Conservation (phyloP, 2,113 vertebrate genomes). For the Junco hyemalis region DNA sequence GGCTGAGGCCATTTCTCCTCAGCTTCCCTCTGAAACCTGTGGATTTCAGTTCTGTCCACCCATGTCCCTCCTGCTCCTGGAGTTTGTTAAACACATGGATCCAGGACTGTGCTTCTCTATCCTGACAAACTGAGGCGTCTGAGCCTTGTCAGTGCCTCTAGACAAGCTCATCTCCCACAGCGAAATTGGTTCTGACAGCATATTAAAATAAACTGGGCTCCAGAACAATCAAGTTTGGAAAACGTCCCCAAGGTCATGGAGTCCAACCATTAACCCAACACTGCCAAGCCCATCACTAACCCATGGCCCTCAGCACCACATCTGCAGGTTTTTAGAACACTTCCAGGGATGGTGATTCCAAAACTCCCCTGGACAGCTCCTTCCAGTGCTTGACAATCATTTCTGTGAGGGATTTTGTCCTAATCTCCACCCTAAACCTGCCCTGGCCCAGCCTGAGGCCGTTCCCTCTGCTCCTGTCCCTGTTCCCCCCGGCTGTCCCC, state of each 20-base stretch:
- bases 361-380: not conserved
- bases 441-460: fast-evolving
- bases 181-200: not conserved
- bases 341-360: not conserved
- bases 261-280: no score
- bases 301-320: not conserved
- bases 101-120: not conserved
- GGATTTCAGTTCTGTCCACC: not conserved
- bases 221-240: not conserved
- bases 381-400: not conserved
- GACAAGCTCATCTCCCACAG: not conserved
- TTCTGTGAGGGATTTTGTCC: not conserved
- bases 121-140: not conserved
- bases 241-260: fast-evolving
- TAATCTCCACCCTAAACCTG: not conserved
- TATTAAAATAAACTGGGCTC: not conserved
- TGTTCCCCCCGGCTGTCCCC: not conserved
- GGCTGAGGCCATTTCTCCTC: not conserved
- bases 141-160: not conserved
- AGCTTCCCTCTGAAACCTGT: not conserved
- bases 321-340: fast-evolving
- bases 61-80: not conserved
- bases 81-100: not conserved
- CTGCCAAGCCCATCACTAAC: not conserved
- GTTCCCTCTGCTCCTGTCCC: not conserved